Evolutionary conservation across 2,797 vertebrate genomes (phyloP).

Genomic region (Rhynchotus rufescens): DNA sequence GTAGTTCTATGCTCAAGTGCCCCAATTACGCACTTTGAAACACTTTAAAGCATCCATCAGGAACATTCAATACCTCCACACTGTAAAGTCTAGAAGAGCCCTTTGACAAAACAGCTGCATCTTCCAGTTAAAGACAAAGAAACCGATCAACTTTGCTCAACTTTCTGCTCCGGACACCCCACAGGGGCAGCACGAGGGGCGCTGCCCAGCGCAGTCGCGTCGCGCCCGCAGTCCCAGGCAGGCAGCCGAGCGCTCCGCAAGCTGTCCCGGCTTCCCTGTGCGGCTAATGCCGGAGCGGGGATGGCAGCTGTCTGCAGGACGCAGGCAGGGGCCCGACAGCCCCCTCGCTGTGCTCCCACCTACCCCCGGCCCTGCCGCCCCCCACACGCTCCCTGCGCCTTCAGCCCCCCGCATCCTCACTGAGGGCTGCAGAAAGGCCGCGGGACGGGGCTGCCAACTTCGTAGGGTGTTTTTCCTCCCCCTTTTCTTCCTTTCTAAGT

Average conservation of each 20-base stretch:
- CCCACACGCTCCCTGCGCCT: rapidly evolving
- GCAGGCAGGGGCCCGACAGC: neutral
- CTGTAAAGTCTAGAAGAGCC: slow-evolving; percentile 36
- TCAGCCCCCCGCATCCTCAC: neutral
- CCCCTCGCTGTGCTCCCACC: neutral
- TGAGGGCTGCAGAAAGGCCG: neutral
- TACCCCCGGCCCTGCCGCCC: neutral
- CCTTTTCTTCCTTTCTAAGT: neutral
- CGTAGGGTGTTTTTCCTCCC: no score
- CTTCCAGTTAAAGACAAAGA: slow-evolving; percentile 3
- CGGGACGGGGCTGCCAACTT: neutral
- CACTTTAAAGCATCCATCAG: slow-evolving; percentile 63
- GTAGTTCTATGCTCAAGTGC: slow-evolving; percentile 78
- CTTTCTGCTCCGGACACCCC: neutral
- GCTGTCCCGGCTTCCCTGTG: neutral
- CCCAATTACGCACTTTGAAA: slow-evolving; percentile 77
- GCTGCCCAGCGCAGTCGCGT: neutral
- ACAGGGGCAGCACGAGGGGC: neutral
- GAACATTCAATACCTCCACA: slow-evolving; percentile 59
- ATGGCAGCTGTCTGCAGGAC: neutral
- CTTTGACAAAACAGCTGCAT: slow-evolving; percentile 61
- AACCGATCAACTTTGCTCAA: neutral
- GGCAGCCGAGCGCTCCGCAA: neutral
- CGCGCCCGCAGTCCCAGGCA: neutral
- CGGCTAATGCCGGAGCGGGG: neutral